Evolutionary conservation across 1,140 invertebrate genomes (phyloP), one percentile per base, ranked within the genome.

Genomic region (Panagrolaimus sp.): DNA sequence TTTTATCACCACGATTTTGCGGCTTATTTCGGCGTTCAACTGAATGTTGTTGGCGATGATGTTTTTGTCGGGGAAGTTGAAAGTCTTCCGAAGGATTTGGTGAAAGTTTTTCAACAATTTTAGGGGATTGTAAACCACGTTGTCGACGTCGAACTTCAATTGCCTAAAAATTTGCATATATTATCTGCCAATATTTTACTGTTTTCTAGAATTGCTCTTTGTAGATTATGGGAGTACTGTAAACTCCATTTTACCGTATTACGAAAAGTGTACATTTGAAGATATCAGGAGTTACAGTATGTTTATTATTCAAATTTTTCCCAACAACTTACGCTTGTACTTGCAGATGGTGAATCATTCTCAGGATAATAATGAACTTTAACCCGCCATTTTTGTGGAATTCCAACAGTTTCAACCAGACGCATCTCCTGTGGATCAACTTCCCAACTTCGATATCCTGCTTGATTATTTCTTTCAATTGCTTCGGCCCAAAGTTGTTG

Each of bases 301-400:
- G n/a, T n/a, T n/a, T n/a, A n/a, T n/a, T n/a, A n/a, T n/a, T n/a
- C n/a, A n/a, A n/a, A n/a, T n/a, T n/a, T n/a, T n/a, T n/a, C n/a
- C n/a, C n/a, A n/a, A n/a, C n/a, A n/a, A n/a, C 52, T 26, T 58
- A 58, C 52, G 17, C 52, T 58, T 12, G 52, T 58, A 28, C 52
- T 58, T 12, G 52, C 52, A 58, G 52, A 26, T 12, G 52, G 52
- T 21, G 52, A 58, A 21, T 58, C 52, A 21, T 21, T 58, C 12
- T 58, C 52, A 21, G 52, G 52, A 21, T 26, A 58, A n/a, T 58
- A 58, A n/a, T 58, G 52, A 58, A 58, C 52, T 28, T 58, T 58
- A 28, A 58, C 52, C 52, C 52, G 21, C 52, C 52, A 58, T 17
- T 58, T 58, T 26, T 58, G 52, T 58, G 52, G 52, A 26, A 26